Base-by-base conservation (phyloP, 2,797 vertebrate genomes). In the Gila robusta region DNA sequence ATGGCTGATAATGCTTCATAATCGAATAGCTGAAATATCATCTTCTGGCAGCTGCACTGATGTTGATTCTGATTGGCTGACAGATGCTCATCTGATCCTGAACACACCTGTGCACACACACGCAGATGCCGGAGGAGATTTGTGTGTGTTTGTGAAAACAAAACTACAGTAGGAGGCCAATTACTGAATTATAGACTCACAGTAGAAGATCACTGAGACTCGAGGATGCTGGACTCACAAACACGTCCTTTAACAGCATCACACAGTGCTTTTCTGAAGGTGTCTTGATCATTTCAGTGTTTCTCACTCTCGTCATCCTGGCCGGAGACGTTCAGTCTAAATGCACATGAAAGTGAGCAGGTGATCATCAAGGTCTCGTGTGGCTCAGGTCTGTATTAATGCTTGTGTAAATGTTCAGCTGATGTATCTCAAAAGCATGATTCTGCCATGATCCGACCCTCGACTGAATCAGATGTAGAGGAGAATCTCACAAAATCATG, bases 1-100 rank as follows among this genome's bases (percentile, higher is more conserved):
- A 66, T 79, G 77, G 26, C 16, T 28, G 26, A 37, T 76, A 52
- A 76, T 76, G 10, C 2, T 26, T 49, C 17, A 66, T 80, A 12
- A 79, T 12, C 21, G 16, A 8, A 4, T 12, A 47, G 9, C 39
- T 79, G 16, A 7, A 9, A 41, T 47, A 32, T 21, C 23, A 26
- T 44, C 16, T 14, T 44, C n/a, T 9, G 32, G 74, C 74, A 12
- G 17, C 28, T 56, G 37, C 21, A 17, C 67, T 71, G 23, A 47
- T 47, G 39, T 47, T 28, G 10, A 6, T n/a, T 77, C 28, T 77
- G 52, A 77, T 77, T n/a, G 74, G 28, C 56, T 41, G 76, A 79
- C 54, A 62, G 37, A 79, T 44, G 77, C 37, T 79, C 5, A 21
- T 59, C 16, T 59, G 32, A 77, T 4, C 21, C 10, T 23, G 32